Base-by-base conservation (phyloP, 2,113 vertebrate genomes). In the Morone chrysops region DNA sequence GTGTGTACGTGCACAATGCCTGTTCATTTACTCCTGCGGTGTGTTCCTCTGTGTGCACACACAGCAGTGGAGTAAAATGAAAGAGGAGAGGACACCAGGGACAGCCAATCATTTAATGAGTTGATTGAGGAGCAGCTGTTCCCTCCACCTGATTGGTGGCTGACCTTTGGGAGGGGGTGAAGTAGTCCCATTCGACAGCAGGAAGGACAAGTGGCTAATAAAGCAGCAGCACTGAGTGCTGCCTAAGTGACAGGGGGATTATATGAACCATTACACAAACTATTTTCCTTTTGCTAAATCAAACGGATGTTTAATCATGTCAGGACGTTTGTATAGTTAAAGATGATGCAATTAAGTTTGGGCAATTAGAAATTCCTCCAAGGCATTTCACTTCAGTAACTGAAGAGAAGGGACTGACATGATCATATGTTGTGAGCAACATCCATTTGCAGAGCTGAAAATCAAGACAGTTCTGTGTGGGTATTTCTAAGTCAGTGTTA, bases 61-160 rank as follows among this genome's bases (percentile, higher is more conserved):
- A 75, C 45, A 57, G 60, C 38, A 68, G 6, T 53, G 56, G 22
- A 78, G 51, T 63, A 75, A 84, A 78, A 86, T 56, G 72, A 88
- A 59, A 77, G 67, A 77, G 59, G 48, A 87, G 47, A 62, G 75
- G 70, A 72, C 53, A 16, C 56, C 45, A 48, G 81, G 78, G 74
- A 91, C 62, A 80, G 71, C 86, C 86, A 92, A 90, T 94, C 84
- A 87, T 85, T 85, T 84, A 92, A 89, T 87, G 84, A 90, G 69
- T 67, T 86, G 85, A 89, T 65, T 87, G 73, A 82, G 77, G 60
- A 87, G 86, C 74, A 85, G 85, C 87, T 81, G 87, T 68, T 82
- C 74, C 75, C 59, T 11, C 43, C n/a, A 48, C 59, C 75, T 87
- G 83, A 90, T 81, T 91, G 71, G 85, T 63, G 50, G 76, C 85